phyloP scores from a whole-genome alignment of 2,113 vertebrate species.

The Mola mola region DNA sequence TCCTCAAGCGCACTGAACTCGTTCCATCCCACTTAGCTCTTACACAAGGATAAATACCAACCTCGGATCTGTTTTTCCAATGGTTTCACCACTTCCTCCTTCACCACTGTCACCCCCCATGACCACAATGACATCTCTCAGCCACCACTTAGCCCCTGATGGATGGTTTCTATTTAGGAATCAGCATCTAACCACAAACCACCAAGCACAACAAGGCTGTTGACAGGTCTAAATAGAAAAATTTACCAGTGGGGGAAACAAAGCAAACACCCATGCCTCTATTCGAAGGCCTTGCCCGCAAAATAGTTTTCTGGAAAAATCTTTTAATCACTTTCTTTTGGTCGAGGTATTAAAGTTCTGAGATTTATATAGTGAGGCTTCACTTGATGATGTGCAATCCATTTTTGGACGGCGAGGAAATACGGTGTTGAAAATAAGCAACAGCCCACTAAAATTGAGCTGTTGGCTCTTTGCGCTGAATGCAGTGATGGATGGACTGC shows the following conservation, averaged over 20 bases:
- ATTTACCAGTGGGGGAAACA: slow-evolving; percentile 51
- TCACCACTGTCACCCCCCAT: slow-evolving; percentile 68
- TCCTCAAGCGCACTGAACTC: slow-evolving; percentile 25
- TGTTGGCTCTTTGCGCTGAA: slow-evolving; percentile 14
- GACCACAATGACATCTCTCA: slow-evolving; percentile 76
- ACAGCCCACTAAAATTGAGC: slow-evolving; percentile 24
- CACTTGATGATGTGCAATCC: slow-evolving; percentile 17
- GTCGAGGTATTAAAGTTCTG: slow-evolving; percentile 33
- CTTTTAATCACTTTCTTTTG: slow-evolving; percentile 5
- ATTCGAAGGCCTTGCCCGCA: slow-evolving; percentile 37
- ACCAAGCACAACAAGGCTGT: slow-evolving; percentile 69
- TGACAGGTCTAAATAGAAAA: slow-evolving; percentile 74
- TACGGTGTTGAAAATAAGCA: slow-evolving; percentile 19
- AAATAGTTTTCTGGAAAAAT: slow-evolving; percentile 43
- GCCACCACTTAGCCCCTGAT: slow-evolving; percentile 76
- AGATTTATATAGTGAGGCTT: slow-evolving; percentile 44
- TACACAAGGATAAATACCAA: slow-evolving; percentile 57
- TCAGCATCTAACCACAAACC: slow-evolving; percentile 68
- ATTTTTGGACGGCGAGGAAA: slow-evolving; percentile 34
- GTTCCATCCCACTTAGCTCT: slow-evolving; percentile 51
- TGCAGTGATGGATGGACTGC: slow-evolving; percentile 27
- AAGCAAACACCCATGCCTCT: slow-evolving; percentile 44
- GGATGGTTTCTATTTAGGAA: slow-evolving; percentile 79
- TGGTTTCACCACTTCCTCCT: slow-evolving; percentile 65
- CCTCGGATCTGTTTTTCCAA: slow-evolving; percentile 59